phyloP scores from a whole-genome alignment of 2,797 vertebrate species.

The Hemitrygon akajei region DNA sequence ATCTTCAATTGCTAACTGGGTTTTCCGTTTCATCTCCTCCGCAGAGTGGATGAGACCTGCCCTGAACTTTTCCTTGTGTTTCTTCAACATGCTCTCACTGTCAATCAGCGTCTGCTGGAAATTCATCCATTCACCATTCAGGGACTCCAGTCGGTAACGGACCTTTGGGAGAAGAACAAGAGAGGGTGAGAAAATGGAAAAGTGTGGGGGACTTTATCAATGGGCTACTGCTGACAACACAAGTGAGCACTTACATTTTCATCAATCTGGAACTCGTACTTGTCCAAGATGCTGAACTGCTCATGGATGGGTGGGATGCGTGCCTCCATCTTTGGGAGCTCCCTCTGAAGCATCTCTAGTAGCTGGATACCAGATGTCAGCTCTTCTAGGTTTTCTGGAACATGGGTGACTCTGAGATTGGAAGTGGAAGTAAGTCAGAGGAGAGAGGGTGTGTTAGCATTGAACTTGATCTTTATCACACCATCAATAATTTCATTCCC shows the following conservation, averaged over 20 bases:
- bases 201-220: background rate
- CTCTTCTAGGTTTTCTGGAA: slow-evolving; percentile 62
- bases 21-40: slow-evolving; percentile 73
- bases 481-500: background rate
- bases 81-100: slow-evolving; percentile 64
- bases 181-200: background rate
- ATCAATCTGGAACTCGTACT: slow-evolving; percentile 69
- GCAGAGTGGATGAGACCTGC: slow-evolving; percentile 60
- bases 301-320: slow-evolving; percentile 68
- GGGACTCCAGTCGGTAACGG: slow-evolving; percentile 57
- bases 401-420: slow-evolving; percentile 52
- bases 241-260: slow-evolving; percentile 53
- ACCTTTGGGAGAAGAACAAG: slow-evolving; percentile 53
- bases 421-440: background rate
- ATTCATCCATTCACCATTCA: slow-evolving; percentile 65
- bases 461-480: background rate
- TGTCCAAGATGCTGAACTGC: slow-evolving; percentile 73
- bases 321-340: slow-evolving; percentile 58
- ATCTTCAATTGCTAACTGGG: slow-evolving; percentile 56
- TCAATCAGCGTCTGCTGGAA: slow-evolving; percentile 74
- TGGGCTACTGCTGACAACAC: background rate
- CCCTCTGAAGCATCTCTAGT: slow-evolving; percentile 61
- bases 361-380: slow-evolving; percentile 62
- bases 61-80: slow-evolving; percentile 73
- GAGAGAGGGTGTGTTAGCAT: background rate